These are phyloP conservation scores for Deilephila porcellus DNA, from an alignment of 2,888 invertebrate species.

Conservation along the genomic window DNA sequence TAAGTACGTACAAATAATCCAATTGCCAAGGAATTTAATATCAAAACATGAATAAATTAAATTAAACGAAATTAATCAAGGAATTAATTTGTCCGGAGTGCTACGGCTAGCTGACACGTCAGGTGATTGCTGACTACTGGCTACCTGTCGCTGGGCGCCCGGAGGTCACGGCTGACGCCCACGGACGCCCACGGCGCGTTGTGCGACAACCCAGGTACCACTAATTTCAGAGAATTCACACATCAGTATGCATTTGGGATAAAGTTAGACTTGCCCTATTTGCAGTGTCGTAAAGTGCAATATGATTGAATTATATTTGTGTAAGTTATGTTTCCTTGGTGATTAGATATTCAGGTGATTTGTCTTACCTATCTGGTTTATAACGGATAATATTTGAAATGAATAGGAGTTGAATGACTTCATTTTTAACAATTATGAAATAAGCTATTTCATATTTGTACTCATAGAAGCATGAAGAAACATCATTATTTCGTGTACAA, in stretches of 20 bases:
- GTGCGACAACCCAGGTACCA: constrained; percentile 32
- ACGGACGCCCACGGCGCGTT: constrained; percentile 34
- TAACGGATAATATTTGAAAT: too few species aligned
- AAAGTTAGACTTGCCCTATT: constrained; percentile 10
- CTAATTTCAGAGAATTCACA: constrained; percentile 25
- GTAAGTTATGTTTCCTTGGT: constrained; percentile 4
- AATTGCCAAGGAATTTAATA: background rate
- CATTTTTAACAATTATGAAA: too few species aligned
- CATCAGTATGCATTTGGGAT: constrained; percentile 26
- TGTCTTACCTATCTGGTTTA: background rate
- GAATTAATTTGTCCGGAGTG: background rate
- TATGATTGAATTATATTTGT: constrained; percentile 20
- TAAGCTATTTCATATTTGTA: too few species aligned
- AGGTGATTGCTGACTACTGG: background rate
- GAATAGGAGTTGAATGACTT: too few species aligned
- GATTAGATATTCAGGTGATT: constrained; percentile 1
- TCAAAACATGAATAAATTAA: background rate
- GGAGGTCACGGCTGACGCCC: constrained; percentile 41
- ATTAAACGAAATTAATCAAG: constrained; percentile 7
- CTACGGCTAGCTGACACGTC: background rate
- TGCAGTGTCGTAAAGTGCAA: constrained; percentile 12
- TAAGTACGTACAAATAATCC: background rate
- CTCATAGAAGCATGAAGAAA: too few species aligned
- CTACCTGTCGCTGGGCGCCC: constrained; percentile 35
- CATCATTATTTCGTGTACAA: too few species aligned